Evolutionary conservation across 2,888 invertebrate species (phyloP), one percentile per base, ranked within the genome.

Genomic region (Bursaphelenchus okinawaensis): DNA sequence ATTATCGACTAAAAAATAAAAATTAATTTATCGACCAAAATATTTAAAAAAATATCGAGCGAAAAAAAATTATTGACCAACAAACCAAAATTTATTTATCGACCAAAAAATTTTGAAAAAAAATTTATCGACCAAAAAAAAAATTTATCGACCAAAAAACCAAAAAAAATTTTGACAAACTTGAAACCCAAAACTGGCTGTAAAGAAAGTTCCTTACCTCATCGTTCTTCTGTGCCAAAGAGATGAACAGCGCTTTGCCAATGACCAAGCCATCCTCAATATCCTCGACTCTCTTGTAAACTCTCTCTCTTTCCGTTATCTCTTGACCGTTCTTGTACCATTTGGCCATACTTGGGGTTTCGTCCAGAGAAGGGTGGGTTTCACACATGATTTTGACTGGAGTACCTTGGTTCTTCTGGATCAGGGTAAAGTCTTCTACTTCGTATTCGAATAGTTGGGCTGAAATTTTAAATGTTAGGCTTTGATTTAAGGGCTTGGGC

Each of bases 351-450:
- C 28, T 26, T 12, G 66, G 66, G n/a, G 19, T 23, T 51, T 66
- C 66, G 19, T 63, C 62, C 52, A 69, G 28, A 16, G 51, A 29
- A 0, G 58, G 52, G 27, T 40, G 69, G 16, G 68, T 66, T n/a
- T 40, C 28, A 51, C 66, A 66, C 4, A 70, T 52, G 19, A 55
- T 26, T 12, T 70, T 68, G 2, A 50, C 51, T 4, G 66, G 69
- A 9, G 69, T 69, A 9, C 66, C 66, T 50, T 66, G 66, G n/a
- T 28, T 31, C 51, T 62, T 62, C 2, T 22, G 3, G 19, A 62
- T 27, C 4, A 24, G 63, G 19, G 54, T 28, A 9, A 55, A 51
- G 8, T 19, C n/a, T 55, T 62, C 62, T 19, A 12, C n/a, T 9
- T 63, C 62, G 20, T 63, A 62, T n/a, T 54, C 27, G 3, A 27